phyloP scores from a whole-genome alignment of 2,888 invertebrate species.

The Carcina quercana region DNA sequence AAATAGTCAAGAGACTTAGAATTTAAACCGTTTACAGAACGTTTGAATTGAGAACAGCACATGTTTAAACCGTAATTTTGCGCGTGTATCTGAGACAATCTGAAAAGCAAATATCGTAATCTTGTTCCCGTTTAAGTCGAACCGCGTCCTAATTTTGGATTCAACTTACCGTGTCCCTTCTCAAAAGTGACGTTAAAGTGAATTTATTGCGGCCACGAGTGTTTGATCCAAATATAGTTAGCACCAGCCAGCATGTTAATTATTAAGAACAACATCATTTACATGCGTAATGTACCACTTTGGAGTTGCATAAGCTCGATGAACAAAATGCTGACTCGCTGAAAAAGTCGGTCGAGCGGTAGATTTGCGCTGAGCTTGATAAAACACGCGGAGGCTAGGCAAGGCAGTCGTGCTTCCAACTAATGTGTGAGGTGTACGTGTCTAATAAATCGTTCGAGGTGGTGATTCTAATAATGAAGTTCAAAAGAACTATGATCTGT shows the following conservation, averaged over 20 bases:
- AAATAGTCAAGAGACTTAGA: no score
- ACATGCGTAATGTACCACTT: slow-evolving; percentile 27
- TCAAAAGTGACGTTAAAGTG: not conserved
- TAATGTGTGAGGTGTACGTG: slow-evolving; percentile 35
- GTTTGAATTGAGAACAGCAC: no score
- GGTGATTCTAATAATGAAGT: slow-evolving; percentile 39
- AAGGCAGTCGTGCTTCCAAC: slow-evolving; percentile 39
- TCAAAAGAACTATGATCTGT: slow-evolving; percentile 59
- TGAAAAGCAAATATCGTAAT: no score
- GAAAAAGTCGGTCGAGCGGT: slow-evolving; percentile 52
- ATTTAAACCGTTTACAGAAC: no score
- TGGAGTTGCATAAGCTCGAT: slow-evolving; percentile 43
- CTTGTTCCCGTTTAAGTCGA: no score
- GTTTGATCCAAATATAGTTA: slow-evolving; percentile 1
- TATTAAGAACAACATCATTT: slow-evolving; percentile 1
- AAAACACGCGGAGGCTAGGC: slow-evolving; percentile 35
- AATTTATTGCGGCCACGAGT: slow-evolving; percentile 1
- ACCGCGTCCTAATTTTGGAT: no score
- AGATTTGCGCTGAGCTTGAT: slow-evolving; percentile 53
- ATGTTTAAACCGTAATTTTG: no score
- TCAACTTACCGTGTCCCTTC: no score
- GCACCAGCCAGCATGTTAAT: slow-evolving; percentile 3
- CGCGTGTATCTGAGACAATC: no score
- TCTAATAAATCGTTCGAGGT: slow-evolving; percentile 12
- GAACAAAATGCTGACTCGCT: slow-evolving; percentile 37